These are phyloP conservation scores for Euura lappo DNA, from an alignment of 1,140 invertebrate species.

Conservation along the genomic window DNA sequence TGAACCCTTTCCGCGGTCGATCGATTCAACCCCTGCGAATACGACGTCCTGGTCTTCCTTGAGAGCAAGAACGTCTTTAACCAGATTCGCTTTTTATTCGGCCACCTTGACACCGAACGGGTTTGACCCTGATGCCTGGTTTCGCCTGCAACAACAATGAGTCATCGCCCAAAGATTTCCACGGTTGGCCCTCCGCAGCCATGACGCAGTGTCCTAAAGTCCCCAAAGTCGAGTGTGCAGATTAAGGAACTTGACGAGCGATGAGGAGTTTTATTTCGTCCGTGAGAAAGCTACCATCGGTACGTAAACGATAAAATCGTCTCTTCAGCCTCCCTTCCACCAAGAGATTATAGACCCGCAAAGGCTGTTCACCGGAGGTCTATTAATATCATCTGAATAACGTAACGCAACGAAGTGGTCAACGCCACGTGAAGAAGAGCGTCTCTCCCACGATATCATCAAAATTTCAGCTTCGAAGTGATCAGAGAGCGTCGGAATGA, in stretches of 20 bases:
- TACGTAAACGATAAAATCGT: too few relatives aligned
- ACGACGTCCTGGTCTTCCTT: background rate
- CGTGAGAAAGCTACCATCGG: too few relatives aligned
- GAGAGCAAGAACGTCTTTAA: background rate
- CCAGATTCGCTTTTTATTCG: background rate
- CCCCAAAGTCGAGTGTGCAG: background rate
- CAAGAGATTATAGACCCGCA: too few relatives aligned
- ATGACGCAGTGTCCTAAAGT: background rate
- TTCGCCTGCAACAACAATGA: background rate
- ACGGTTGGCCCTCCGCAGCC: background rate
- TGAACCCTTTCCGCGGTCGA: conserved; percentile 1
- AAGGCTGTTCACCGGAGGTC: background rate
- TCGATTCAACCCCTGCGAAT: background rate
- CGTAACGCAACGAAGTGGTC: background rate
- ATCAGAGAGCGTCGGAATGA: too few relatives aligned
- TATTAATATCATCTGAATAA: background rate
- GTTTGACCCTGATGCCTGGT: background rate
- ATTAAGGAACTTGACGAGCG: background rate
- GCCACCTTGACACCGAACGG: background rate
- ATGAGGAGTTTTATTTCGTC: background rate
- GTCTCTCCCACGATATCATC: background rate
- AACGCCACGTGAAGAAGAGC: background rate
- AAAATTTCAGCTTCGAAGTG: too few relatives aligned
- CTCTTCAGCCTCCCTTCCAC: too few relatives aligned
- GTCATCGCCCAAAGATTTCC: background rate